These are phyloP conservation scores for Falco cherrug DNA, from an alignment of 2,797 vertebrate species.

Conservation along the genomic window DNA sequence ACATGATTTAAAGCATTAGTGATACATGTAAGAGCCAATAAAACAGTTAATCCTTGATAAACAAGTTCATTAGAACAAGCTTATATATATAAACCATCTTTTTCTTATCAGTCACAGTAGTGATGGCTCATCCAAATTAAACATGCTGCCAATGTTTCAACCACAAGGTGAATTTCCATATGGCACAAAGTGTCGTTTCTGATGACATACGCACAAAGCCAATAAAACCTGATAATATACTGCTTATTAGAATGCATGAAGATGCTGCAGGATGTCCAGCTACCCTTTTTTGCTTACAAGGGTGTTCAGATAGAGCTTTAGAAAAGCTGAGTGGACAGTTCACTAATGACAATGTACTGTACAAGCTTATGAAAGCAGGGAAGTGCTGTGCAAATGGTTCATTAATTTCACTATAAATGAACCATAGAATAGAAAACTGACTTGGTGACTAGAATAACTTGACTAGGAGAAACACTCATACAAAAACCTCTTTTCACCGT, in stretches of 20 bases:
- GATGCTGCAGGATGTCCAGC: not conserved
- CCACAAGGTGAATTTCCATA: not conserved
- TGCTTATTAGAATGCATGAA: not conserved
- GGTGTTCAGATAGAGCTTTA: not conserved
- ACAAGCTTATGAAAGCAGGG: not conserved
- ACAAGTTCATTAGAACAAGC: not conserved
- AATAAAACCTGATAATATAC: not conserved
- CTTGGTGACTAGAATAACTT: not conserved
- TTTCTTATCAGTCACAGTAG: not conserved
- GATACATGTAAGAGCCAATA: not conserved
- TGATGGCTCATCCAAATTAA: not conserved
- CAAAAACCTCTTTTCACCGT: not conserved
- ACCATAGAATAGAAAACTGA: not conserved
- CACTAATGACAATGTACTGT: not conserved
- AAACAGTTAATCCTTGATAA: not conserved
- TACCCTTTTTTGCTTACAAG: not conserved
- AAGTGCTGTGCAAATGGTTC: not conserved
- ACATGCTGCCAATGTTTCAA: not conserved
- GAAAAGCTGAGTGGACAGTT: constrained; percentile 3
- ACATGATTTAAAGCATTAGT: not conserved
- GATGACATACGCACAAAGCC: not conserved
- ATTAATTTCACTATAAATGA: constrained; percentile 21
- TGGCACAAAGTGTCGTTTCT: fast-evolving
- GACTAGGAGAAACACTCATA: not conserved
- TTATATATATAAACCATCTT: not conserved